Conservation (phyloP, 2,797 vertebrate species). For the Pangasius sanitwongsei region DNA sequence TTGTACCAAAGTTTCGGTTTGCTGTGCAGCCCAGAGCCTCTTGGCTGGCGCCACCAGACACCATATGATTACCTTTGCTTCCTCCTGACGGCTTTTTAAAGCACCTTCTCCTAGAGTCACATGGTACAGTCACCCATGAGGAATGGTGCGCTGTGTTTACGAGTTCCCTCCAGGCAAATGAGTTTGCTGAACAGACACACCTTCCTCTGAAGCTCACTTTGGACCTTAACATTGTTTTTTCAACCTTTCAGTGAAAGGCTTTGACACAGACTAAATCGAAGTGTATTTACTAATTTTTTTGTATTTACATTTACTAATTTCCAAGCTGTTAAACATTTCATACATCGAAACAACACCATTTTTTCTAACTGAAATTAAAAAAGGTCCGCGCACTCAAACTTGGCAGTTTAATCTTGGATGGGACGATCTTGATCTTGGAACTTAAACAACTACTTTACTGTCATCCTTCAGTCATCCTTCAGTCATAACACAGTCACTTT, state of each 20-base stretch:
- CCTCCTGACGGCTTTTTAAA: slow-evolving; percentile 75
- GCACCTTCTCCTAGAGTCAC: slow-evolving; percentile 73
- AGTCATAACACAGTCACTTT: background rate
- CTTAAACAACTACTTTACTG: background rate
- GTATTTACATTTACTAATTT: no score
- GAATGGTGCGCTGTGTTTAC: slow-evolving; percentile 75
- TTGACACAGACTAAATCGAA: background rate
- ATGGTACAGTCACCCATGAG: slow-evolving; percentile 79
- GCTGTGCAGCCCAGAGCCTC: slow-evolving; percentile 23
- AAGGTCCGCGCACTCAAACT: background rate
- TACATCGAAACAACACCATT: background rate
- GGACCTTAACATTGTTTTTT: slow-evolving; percentile 61
- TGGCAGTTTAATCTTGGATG: background rate
- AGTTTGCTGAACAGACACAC: slow-evolving; percentile 77
- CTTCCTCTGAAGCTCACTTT: slow-evolving; percentile 63
- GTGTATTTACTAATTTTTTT: background rate
- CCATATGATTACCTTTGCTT: slow-evolving; percentile 68
- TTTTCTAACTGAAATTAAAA: background rate
- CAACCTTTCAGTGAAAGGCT: slow-evolving; percentile 47
- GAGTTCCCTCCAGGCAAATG: slow-evolving; percentile 75
- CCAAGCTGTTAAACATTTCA: no score
- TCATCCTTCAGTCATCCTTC: background rate
- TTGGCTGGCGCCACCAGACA: slow-evolving; percentile 52
- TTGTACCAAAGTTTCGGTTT: background rate
- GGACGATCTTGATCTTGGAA: background rate